Evolutionary conservation across 2,113 vertebrate species (phyloP), one percentile per base, ranked within the genome.

Genomic region (Guaruba guarouba): DNA sequence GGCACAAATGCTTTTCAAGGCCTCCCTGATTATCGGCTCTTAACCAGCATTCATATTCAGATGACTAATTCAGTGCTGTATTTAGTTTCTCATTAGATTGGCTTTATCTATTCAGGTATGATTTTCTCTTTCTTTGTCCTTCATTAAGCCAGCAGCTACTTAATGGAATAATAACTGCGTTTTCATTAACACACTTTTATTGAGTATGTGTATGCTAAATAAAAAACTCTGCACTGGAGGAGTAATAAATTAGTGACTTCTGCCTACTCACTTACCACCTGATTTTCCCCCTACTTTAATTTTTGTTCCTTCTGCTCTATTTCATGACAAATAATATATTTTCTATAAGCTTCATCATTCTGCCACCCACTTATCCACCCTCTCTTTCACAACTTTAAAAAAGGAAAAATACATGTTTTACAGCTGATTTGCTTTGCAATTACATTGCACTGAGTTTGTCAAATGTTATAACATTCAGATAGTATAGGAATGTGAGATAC

Each of bases 331-430:
- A 94, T 93, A 94, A 95, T 85, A 62, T 59, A 74, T 90, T 90
- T 92, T 96, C 92, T 82, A 18, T 94, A 88, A 96, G 83, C 83
- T 37, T 95, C 69, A 94, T 93, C 92, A 69, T 93, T 94, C 91
- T 95, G 35, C 96, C 93, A 92, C 97, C 97, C 94, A 97, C 97
- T 93, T 76, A 82, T 62, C 93, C 71, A 87, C 93, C 93, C 90
- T 95, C 95, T 93, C 66, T 97, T 97, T 97, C 92, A 94, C 91
- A 90, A 83, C 89, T 96, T 95, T 96, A 97, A 97, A 96, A 97
- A 94, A 91, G 70, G 92, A 91, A 97, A 96, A 93, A 94, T 88
- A n/a, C 25, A 77, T 64, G 88, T 75, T 93, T 94, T 93, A 84
- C 61, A 63, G 51, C 52, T 94, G 93, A 96, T 94, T 93, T 92